These are phyloP conservation scores for Threskiornis aethiopicus DNA, from an alignment of 2,797 vertebrate species.

Conservation along the genomic window DNA sequence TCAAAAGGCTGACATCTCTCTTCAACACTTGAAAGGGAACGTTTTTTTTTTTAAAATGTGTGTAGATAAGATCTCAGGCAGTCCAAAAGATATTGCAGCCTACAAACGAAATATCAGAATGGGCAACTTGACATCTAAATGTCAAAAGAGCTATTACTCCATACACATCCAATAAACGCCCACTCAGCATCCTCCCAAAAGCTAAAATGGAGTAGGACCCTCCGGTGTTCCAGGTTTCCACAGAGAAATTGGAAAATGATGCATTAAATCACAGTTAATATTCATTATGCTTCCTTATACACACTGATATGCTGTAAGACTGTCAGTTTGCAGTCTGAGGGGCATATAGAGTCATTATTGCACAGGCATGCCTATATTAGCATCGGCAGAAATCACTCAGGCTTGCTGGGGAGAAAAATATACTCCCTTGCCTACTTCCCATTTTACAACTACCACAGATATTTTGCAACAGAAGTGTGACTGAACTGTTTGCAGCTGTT, in stretches of 20 bases:
- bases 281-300: background rate
- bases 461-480: background rate
- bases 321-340: background rate
- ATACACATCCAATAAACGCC: accelerated
- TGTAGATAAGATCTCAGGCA: background rate
- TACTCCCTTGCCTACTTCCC: background rate
- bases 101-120: background rate
- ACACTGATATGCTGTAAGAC: background rate
- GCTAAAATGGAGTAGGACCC: background rate
- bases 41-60: background rate
- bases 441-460: background rate
- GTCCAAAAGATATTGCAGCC: background rate
- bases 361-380: background rate
- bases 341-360: background rate
- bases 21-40: background rate
- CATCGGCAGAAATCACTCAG: background rate
- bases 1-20: background rate
- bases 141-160: background rate
- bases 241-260: background rate
- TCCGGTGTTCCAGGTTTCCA: background rate
- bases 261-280: background rate
- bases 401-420: background rate
- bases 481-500: background rate
- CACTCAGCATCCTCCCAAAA: background rate
- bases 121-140: background rate